Base-by-base conservation (phyloP, 2,797 vertebrate genomes). In the Diglossa cyanea region DNA sequence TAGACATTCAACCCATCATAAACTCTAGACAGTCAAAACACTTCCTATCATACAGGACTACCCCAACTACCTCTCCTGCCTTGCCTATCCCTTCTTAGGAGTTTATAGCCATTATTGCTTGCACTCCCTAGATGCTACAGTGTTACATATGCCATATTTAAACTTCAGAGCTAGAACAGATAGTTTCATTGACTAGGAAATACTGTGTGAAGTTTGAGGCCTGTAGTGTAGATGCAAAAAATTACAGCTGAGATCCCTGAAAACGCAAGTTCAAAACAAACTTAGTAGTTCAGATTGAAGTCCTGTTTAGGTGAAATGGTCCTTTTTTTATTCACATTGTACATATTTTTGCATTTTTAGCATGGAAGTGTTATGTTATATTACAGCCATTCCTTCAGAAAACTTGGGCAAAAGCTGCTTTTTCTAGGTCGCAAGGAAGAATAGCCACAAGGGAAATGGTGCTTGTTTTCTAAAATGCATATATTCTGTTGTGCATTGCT, bases 401-500 rank as follows among this genome's bases (percentile, higher is more conserved):
- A 76, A 17, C 23, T 19, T 26, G 12, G 26, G 11, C 24, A 73
- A 73, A 93, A 86, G 1, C 24, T 71, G 7, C 11, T 84, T 76
- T 72, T 33, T 67, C 45, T 54, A 65, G 67, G 72, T 85, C 26
- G 47, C 39, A 45, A 57, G 28, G 25, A 67, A 62, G n/a, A 89
- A 26, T 0, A 63, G 28, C 54, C 39, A 62, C 40, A 53, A 42
- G 35, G n/a, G 42, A 90, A 94, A 68, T 44, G 13, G 28, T 58
- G 23, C 25, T 72, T 76, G 26, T 60, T 91, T 72, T 71, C 66
- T 86, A 31, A 95, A 90, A 92, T 47, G 48, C 21, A 10, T 45
- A 3, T 39, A 47, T 70, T 71, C 35, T 50, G 4, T 79, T 47
- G 54, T 9, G 20, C 30, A 19, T 57, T 73, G 74, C 51, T 82